Evolutionary conservation across 2,113 vertebrate species (phyloP), one percentile per base, ranked within the genome.

Genomic region (Clarias gariepinus): DNA sequence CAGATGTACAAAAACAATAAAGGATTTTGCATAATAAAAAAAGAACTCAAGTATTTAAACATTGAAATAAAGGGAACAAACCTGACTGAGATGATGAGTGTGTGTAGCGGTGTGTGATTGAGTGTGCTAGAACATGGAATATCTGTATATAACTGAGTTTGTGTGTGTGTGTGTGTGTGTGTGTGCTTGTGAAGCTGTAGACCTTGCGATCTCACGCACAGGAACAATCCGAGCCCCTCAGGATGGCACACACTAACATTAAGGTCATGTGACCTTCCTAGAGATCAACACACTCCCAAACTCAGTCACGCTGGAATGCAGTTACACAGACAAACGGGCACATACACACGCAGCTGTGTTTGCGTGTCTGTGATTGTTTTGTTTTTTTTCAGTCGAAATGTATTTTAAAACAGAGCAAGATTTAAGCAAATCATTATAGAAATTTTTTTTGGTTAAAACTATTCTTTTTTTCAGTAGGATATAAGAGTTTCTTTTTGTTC

Each of bases 1-100:
- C 88, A 89, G 69, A 57, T 80, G 80, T 87, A 87, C 25, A 83
- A 83, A 85, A 87, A 86, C 84, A 88, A 87, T 87, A 82, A 36
- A 73, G 74, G n/a, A 61, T 68, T 66, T 87, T 88, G 86, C 83
- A 89, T 87, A 87, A 89, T 85, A 55, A 81, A 79, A 69, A 61
- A 86, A 64, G 4, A 78, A 71, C 81, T 89, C 88, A 89, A 85
- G 86, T 89, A 87, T 28, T 85, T n/a, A 16, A 82, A 81, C 60
- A 33, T 55, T 47, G 23, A 89, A 86, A 86, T 53, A 83, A 86
- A 84, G 64, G 63, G 79, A 82, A 73, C 55, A 60, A 74, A 86
- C 28, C 30, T n/a, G 47, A 73, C 30, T 47, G 25, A 82, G 61
- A 52, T 41, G 21, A 63, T 21, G 6, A 25, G 80, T 52, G 36